Conservation (phyloP, 2,797 vertebrate genomes). For the Micropoecilia bifurca region DNA sequence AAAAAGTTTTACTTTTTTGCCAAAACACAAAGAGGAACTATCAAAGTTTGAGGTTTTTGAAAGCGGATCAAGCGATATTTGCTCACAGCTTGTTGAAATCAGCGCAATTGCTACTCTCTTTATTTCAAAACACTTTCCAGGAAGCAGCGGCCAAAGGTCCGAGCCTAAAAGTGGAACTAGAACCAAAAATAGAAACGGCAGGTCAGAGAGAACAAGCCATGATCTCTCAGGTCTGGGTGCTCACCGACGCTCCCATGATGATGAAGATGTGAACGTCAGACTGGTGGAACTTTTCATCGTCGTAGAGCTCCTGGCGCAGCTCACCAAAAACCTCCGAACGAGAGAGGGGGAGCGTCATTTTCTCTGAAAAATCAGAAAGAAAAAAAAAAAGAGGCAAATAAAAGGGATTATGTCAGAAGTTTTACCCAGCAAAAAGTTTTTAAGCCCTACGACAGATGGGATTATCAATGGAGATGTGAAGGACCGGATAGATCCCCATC, state of each 20-base stretch:
- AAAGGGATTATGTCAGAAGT: neutral
- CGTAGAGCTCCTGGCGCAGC: constrained; percentile 87
- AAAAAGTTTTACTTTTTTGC: neutral
- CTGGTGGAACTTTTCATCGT: constrained; percentile 86
- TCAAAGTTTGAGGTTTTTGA: constrained; percentile 27
- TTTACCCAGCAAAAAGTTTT: neutral
- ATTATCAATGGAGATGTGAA: neutral
- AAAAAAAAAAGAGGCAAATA: neutral
- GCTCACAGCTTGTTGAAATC: constrained; percentile 65
- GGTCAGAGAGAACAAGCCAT: neutral
- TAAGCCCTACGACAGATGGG: neutral
- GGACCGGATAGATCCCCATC: neutral
- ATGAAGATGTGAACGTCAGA: constrained; percentile 89
- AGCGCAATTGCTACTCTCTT: constrained; percentile 44
- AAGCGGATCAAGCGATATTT: constrained; percentile 23
- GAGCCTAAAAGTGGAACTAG: constrained; percentile 1
- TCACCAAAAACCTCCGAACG: constrained; percentile 90
- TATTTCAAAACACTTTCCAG: constrained; percentile 38
- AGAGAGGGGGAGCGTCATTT: constrained; percentile 85
- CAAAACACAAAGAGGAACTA: constrained; percentile 47
- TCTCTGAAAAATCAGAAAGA: constrained; percentile 63
- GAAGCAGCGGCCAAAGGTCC: constrained; percentile 8
- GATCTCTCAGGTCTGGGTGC: constrained; percentile 34
- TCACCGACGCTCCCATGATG: constrained; percentile 93
- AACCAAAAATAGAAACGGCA: neutral